These are phyloP conservation scores for Nudaria mundana DNA, from an alignment of 2,888 invertebrate genomes.

Conservation along the genomic window DNA sequence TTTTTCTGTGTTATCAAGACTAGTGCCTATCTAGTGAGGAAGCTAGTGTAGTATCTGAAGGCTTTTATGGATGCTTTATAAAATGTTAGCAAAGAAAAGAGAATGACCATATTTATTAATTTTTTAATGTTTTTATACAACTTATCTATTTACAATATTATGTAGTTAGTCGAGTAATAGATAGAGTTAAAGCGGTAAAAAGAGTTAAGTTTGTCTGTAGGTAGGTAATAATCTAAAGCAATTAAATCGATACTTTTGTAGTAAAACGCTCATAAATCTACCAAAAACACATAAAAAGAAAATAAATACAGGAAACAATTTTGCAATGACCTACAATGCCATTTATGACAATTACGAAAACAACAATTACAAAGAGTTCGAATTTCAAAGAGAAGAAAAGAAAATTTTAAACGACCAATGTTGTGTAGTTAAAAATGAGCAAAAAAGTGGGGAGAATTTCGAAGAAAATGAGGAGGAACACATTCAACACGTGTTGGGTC, in stretches of 20 bases:
- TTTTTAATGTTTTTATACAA: no score
- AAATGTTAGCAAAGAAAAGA: neutral
- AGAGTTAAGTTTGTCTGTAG: no score
- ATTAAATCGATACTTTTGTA: no score
- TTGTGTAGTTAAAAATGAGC: conserved; percentile 63
- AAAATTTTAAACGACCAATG: conserved; percentile 42
- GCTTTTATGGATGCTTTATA: neutral
- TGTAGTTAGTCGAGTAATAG: no score
- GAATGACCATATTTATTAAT: no score
- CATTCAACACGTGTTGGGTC: conserved; percentile 75
- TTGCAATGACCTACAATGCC: conserved; percentile 56
- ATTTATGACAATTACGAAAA: conserved; percentile 51
- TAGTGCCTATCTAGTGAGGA: conserved; percentile 1
- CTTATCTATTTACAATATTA: no score
- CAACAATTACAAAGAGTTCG: conserved; percentile 45
- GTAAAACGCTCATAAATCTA: no score
- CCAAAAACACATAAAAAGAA: no score
- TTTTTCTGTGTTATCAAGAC: conserved; percentile 10
- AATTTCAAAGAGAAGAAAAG: conserved; percentile 48
- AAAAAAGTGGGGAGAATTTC: conserved; percentile 36
- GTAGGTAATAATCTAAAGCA: no score
- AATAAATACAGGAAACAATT: neutral
- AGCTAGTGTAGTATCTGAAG: neutral
- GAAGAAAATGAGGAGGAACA: conserved; percentile 57
- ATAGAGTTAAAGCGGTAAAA: no score